Evolutionary conservation across 1,140 invertebrate species (phyloP).

Genomic region (Hylaeus volcanicus): DNA sequence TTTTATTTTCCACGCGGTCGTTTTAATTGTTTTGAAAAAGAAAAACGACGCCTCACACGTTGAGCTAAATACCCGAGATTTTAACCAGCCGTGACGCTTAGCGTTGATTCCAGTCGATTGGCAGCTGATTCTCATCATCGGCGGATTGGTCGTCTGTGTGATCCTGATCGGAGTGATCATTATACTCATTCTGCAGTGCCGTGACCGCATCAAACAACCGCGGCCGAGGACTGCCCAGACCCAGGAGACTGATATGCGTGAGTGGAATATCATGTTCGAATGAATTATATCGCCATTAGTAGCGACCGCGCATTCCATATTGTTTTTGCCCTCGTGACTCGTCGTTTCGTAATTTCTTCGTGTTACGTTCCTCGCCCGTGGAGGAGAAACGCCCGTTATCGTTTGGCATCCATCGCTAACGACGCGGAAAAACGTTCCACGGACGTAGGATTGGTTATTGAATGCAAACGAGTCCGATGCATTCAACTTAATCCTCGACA

Average conservation of each 20-base stretch:
- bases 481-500: background rate
- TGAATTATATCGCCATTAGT: constrained; percentile 26
- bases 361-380: background rate
- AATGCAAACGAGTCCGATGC: constrained; percentile 36
- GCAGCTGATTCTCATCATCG: constrained; percentile 81
- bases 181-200: constrained; percentile 81
- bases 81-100: constrained; percentile 76
- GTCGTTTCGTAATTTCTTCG: background rate
- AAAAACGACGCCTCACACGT: constrained; percentile 34
- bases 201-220: constrained; percentile 80
- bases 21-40: background rate
- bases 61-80: constrained; percentile 66
- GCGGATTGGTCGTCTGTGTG: constrained; percentile 80
- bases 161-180: constrained; percentile 81
- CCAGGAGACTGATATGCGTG: constrained; percentile 79
- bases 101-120: constrained; percentile 81
- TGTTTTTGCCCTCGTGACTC: constrained; percentile 5
- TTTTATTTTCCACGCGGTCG: background rate
- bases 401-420: constrained; percentile 24
- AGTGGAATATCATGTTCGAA: constrained; percentile 64
- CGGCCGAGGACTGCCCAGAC: constrained; percentile 75
- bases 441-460: constrained; percentile 31
- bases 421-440: constrained; percentile 19
- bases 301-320: background rate
- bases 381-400: background rate